These are phyloP conservation scores for Tenthredo mesomela DNA, from an alignment of 2,888 invertebrate species.

Conservation along the genomic window DNA sequence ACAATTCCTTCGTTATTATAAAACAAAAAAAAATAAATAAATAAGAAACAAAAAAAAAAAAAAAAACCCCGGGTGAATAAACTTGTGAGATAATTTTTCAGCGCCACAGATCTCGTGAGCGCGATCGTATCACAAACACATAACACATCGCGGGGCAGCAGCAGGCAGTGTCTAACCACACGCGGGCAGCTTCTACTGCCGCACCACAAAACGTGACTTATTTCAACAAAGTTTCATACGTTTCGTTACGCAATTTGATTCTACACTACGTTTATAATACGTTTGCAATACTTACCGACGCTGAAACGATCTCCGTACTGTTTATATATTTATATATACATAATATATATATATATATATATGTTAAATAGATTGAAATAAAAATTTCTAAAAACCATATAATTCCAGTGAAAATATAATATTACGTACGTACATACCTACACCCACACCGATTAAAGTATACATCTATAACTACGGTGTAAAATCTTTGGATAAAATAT, in stretches of 20 bases:
- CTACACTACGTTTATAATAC: neutral
- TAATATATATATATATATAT: neutral
- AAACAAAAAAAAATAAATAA: neutral
- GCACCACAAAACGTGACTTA: neutral
- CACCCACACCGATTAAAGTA: neutral
- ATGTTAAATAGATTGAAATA: neutral
- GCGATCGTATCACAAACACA: neutral
- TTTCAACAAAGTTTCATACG: neutral
- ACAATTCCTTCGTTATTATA: neutral
- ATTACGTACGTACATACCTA: neutral
- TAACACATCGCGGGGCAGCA: neutral
- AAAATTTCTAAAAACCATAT: neutral
- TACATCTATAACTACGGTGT: neutral
- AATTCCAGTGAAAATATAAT: constrained; percentile 1
- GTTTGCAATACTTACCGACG: neutral
- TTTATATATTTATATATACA: neutral
- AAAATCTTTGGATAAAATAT: neutral
- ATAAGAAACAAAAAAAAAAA: neutral
- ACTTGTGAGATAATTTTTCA: neutral
- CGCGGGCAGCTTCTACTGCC: constrained; percentile 26
- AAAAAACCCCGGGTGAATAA: neutral
- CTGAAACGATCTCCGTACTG: neutral
- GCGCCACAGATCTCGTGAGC: neutral
- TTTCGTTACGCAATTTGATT: neutral
- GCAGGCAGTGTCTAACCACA: constrained; percentile 8